These are phyloP conservation scores for Lepisosteus oculatus DNA, from an alignment of 2,113 vertebrate genomes.

Conservation along the genomic window DNA sequence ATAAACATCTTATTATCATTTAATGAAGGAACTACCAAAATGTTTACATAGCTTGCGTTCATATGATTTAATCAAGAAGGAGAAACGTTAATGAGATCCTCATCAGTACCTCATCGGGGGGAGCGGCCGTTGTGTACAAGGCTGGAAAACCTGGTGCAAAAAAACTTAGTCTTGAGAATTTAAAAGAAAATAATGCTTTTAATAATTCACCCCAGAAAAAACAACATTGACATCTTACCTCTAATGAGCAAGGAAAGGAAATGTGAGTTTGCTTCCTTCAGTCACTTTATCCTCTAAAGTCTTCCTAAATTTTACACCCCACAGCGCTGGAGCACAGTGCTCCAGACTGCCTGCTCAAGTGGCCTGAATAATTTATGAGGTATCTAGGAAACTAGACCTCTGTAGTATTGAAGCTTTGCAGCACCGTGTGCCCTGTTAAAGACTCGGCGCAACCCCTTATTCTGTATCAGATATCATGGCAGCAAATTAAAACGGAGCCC, in stretches of 20 bases:
- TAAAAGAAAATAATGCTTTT: not conserved
- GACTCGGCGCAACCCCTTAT: not conserved
- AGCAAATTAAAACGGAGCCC: conserved; percentile 22
- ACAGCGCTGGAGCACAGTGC: conserved; percentile 22
- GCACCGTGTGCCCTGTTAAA: conserved; percentile 17
- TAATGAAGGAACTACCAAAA: too few species aligned
- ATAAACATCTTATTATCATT: too few species aligned
- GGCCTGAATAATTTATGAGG: conserved; percentile 37
- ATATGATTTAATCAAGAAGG: too few species aligned
- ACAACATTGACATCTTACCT: conserved; percentile 13
- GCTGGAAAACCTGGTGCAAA: too few species aligned
- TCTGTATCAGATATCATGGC: conserved; percentile 5
- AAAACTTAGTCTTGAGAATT: too few species aligned
- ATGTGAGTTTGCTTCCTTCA: conserved; percentile 26
- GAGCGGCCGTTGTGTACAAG: too few species aligned
- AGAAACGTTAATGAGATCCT: too few species aligned
- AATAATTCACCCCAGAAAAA: conserved; percentile 11
- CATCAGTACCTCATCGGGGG: too few species aligned
- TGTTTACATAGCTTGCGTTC: too few species aligned
- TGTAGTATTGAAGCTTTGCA: conserved; percentile 23
- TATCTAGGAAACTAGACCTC: conserved; percentile 29
- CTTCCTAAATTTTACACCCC: conserved; percentile 36
- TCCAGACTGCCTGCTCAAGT: conserved; percentile 23
- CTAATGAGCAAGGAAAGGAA: conserved; percentile 23
- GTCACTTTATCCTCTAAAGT: conserved; percentile 26